Conservation (phyloP, 1,140 invertebrate genomes). For the Ptiloglossa arizonensis region DNA sequence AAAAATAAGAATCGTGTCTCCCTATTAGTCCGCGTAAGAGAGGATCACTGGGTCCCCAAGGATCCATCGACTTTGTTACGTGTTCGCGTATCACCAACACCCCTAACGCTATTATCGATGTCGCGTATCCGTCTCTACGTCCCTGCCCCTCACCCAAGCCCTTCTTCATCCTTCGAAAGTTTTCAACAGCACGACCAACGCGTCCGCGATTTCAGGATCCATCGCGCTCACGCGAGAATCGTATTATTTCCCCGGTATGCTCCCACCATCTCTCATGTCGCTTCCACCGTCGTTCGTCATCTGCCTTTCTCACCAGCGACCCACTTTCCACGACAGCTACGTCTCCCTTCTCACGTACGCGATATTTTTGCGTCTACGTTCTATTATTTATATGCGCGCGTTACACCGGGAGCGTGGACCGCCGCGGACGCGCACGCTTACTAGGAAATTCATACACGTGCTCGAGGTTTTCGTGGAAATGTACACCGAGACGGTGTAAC, state of each 20-base stretch:
- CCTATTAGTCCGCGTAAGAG: too few species aligned
- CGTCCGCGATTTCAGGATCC: slow-evolving; percentile 37
- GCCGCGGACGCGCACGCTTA: background rate
- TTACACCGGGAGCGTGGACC: background rate
- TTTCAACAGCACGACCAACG: background rate
- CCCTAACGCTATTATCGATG: background rate
- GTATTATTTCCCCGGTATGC: slow-evolving; percentile 58
- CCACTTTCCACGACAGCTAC: slow-evolving; percentile 52
- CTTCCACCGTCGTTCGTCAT: slow-evolving; percentile 58
- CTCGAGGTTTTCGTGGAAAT: background rate
- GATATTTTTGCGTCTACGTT: slow-evolving; percentile 22
- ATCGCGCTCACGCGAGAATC: slow-evolving; percentile 63
- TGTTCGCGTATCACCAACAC: too few species aligned
- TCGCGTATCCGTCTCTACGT: slow-evolving; percentile 9
- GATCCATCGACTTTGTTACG: too few species aligned
- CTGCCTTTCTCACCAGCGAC: slow-evolving; percentile 48
- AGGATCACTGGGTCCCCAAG: too few species aligned
- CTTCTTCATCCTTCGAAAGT: slow-evolving; percentile 5
- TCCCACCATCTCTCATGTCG: slow-evolving; percentile 28
- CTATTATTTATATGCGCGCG: slow-evolving; percentile 54
- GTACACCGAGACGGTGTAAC: too few species aligned
- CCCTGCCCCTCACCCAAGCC: too few species aligned
- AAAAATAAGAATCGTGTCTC: too few species aligned
- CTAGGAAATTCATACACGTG: background rate
- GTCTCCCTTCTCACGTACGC: slow-evolving; percentile 18